A percentile compares a stretch with the other conserved stretches of the same genome.
These are phyloP conservation scores for Poecilia wingei DNA, from an alignment of 2,797 vertebrate species.

Conservation along the genomic window DNA sequence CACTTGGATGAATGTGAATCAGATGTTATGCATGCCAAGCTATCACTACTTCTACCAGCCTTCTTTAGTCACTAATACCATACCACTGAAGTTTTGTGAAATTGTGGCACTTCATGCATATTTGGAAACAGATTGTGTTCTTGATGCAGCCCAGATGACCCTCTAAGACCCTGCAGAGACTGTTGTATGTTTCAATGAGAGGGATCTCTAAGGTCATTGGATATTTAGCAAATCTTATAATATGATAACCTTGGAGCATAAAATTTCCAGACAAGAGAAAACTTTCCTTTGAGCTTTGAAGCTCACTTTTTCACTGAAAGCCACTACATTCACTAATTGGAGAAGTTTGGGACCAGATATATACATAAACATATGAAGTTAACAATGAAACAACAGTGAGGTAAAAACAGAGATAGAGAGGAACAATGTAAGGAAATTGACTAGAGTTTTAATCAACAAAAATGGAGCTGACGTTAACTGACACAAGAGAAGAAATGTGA, in stretches of 20 bases:
- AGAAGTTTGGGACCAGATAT: constrained; percentile 52
- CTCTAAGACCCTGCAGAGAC: too few relatives aligned
- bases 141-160: too few relatives aligned
- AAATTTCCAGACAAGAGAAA: constrained; percentile 44
- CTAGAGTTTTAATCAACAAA: constrained; percentile 73
- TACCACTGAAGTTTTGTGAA: background rate
- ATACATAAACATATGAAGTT: constrained; percentile 44
- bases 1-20: background rate
- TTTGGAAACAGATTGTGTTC: background rate
- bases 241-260: constrained; percentile 63
- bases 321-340: constrained; percentile 29
- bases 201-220: too few relatives aligned
- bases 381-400: constrained; percentile 60
- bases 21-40: background rate
- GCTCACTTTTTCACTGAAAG: constrained; percentile 27
- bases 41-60: background rate
- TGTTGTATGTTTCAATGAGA: too few relatives aligned
- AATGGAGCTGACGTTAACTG: constrained; percentile 71
- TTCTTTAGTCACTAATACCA: background rate
- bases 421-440: constrained; percentile 66
- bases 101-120: background rate
- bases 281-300: constrained; percentile 65
- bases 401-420: constrained; percentile 31
- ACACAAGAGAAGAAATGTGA: constrained; percentile 72
- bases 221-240: constrained; percentile 36